These are phyloP conservation scores for Dendrocopos noguchii DNA, from an alignment of 2,113 vertebrate genomes.

Conservation along the genomic window DNA sequence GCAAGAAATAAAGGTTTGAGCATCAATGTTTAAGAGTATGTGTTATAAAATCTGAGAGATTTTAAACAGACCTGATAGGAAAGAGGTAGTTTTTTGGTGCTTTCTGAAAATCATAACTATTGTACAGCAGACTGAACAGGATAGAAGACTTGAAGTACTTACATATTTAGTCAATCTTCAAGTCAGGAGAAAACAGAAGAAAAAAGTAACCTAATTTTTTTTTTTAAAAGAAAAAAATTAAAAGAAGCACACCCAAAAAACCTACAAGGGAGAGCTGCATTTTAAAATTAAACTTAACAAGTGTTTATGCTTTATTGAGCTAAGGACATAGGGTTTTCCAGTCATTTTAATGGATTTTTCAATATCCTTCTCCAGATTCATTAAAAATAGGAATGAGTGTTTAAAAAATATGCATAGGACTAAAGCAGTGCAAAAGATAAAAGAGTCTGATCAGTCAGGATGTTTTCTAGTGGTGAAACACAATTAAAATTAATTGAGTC, in stretches of 20 bases:
- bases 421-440: slow-evolving; percentile 19
- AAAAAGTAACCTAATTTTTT: background rate
- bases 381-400: slow-evolving; percentile 50
- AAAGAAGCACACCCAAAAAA: too few species aligned
- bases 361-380: background rate
- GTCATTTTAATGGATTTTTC: slow-evolving; percentile 2
- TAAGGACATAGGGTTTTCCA: background rate
- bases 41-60: background rate
- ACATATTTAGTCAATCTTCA: background rate
- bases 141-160: background rate
- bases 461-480: slow-evolving; percentile 46
- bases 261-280: background rate
- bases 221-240: too few species aligned
- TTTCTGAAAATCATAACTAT: background rate
- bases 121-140: background rate
- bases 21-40: rapidly evolving
- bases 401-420: slow-evolving; percentile 27
- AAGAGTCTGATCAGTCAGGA: slow-evolving; percentile 33
- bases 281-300: background rate
- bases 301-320: background rate
- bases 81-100: background rate
- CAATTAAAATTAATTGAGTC: slow-evolving; percentile 54
- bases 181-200: background rate
- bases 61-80: background rate
- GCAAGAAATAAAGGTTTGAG: background rate